These are phyloP conservation scores for Cybosia mesomella DNA, from an alignment of 2,888 invertebrate species.

Conservation along the genomic window DNA sequence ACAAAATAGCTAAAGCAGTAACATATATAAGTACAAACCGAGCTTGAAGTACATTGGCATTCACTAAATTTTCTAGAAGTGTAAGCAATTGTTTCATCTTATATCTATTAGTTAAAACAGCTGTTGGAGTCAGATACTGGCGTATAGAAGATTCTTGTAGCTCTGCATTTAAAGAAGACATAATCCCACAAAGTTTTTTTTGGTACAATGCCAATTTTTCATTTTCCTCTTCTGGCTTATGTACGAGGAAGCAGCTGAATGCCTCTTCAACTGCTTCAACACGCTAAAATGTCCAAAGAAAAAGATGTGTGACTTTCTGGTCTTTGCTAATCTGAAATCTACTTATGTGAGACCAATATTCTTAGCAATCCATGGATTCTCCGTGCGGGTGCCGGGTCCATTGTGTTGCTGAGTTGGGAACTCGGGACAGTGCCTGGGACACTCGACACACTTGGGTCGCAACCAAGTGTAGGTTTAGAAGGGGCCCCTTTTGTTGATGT, in stretches of 20 bases:
- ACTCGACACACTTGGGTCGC: no score
- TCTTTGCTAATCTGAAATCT: background rate
- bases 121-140: slow-evolving; percentile 91
- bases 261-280: slow-evolving; percentile 95
- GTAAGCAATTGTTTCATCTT: slow-evolving; percentile 92
- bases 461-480: no score
- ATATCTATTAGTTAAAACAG: slow-evolving; percentile 91
- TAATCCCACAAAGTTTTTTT: slow-evolving; percentile 89
- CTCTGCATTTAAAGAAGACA: slow-evolving; percentile 90
- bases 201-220: slow-evolving; percentile 90
- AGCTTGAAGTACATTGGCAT: slow-evolving; percentile 91
- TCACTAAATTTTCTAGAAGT: slow-evolving; percentile 92
- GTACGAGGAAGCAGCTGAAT: slow-evolving; percentile 95
- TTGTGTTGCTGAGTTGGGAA: no score
- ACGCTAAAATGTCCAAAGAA: slow-evolving; percentile 84
- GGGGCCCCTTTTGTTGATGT: no score
- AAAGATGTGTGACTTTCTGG: background rate
- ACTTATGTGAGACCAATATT: background rate
- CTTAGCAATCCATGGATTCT: no score
- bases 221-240: slow-evolving; percentile 90
- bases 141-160: slow-evolving; percentile 91
- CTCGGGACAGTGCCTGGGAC: no score
- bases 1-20: no score
- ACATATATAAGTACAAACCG: slow-evolving; percentile 82
- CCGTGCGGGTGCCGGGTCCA: no score